Conservation (phyloP, 1,140 invertebrate species). For the Drosophila azteca region DNA sequence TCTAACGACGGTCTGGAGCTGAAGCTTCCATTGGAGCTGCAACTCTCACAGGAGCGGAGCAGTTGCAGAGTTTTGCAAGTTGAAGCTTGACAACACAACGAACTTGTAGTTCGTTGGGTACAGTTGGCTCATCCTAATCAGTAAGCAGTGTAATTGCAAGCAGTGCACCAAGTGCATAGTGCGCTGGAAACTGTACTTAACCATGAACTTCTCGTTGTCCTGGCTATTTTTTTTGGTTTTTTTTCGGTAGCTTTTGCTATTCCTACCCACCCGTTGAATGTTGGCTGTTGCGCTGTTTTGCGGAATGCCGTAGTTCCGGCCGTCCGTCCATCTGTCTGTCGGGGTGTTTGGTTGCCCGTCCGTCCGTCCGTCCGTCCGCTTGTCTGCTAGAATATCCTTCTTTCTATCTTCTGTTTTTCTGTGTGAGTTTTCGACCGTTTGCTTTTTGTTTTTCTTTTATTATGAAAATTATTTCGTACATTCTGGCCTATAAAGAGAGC, state of each 20-base stretch:
- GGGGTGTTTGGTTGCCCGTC: constrained; percentile 10
- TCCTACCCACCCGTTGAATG: too few species aligned
- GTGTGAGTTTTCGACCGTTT: constrained; percentile 19
- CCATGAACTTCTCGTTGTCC: constrained; percentile 23
- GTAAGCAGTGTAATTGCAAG: constrained; percentile 1
- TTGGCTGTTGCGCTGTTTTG: constrained; percentile 3
- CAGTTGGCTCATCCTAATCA: too few species aligned
- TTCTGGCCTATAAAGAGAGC: constrained; percentile 70
- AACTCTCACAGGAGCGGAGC: too few species aligned
- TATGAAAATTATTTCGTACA: constrained; percentile 72
- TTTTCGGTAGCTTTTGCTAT: constrained; percentile 11
- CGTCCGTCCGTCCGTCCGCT: constrained; percentile 19
- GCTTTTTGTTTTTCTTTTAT: constrained; percentile 63
- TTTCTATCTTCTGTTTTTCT: constrained; percentile 13
- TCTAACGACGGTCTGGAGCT: too few species aligned
- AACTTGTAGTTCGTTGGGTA: too few species aligned
- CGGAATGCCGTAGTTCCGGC: constrained; percentile 26
- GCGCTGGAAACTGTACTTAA: not conserved
- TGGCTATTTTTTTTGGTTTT: constrained; percentile 13
- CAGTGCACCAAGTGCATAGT: not conserved
- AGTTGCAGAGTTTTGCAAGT: too few species aligned
- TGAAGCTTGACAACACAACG: too few species aligned
- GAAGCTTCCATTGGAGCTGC: too few species aligned
- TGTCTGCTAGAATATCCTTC: constrained; percentile 1
- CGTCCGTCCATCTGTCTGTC: too few species aligned